phyloP scores from a whole-genome alignment of 2,888 invertebrate genomes.

The Terebella lapidaria region DNA sequence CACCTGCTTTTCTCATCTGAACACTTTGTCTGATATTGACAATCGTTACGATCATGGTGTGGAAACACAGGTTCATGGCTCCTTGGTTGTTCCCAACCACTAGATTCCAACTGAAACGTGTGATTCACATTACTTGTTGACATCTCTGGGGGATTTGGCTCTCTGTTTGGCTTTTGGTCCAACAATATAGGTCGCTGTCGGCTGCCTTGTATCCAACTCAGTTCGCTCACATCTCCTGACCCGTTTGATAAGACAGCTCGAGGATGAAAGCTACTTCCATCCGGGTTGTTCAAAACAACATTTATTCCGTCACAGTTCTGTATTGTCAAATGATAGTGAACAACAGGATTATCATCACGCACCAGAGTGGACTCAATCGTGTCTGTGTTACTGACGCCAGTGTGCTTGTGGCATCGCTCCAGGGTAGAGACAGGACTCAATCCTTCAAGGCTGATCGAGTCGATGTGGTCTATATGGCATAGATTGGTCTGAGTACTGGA shows the following conservation, averaged over 20 bases:
- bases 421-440: neutral
- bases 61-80: too few species aligned
- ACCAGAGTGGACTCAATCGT: too few species aligned
- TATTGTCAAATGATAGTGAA: constrained; percentile 5
- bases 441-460: neutral
- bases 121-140: too few species aligned
- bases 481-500: neutral
- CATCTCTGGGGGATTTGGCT: too few species aligned
- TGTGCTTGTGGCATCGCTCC: neutral
- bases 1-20: too few species aligned
- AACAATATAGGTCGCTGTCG: too few species aligned
- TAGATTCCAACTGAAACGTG: too few species aligned
- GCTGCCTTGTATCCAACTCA: neutral
- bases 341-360: neutral
- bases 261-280: neutral
- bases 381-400: too few species aligned
- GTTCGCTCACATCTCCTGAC: neutral
- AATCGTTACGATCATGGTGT: too few species aligned
- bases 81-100: too few species aligned
- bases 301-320: constrained; percentile 9
- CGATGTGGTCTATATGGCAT: neutral
- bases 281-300: neutral
- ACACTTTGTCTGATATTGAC: too few species aligned
- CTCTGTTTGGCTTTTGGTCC: too few species aligned
- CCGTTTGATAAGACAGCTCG: neutral